Conservation (phyloP, 2,113 vertebrate genomes). For the Catharus bicknelli region DNA sequence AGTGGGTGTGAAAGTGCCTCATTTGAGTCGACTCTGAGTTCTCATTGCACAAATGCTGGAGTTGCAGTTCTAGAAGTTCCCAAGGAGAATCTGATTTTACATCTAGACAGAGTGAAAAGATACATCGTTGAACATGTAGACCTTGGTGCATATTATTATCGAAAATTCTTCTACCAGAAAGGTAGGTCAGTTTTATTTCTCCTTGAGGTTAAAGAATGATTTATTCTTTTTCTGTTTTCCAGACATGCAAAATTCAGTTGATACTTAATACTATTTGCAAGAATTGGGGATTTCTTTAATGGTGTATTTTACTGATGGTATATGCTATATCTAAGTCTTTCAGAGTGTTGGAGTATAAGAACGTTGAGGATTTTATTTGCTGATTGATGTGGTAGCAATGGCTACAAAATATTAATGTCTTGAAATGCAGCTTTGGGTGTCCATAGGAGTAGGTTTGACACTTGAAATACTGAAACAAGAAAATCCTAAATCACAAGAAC, state of each 20-base stretch:
- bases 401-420: background rate
- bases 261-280: background rate
- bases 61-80: constrained; percentile 92
- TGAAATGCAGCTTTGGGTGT: background rate
- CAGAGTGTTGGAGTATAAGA: background rate
- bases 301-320: background rate
- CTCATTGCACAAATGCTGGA: constrained; percentile 93
- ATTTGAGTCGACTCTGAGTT: constrained; percentile 87
- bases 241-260: background rate
- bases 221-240: background rate
- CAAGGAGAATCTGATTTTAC: constrained; percentile 85
- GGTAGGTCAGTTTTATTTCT: constrained; percentile 75
- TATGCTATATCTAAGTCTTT: background rate
- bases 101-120: constrained; percentile 88
- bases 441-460: background rate
- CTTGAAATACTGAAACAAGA: background rate
- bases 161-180: constrained; percentile 92
- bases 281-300: background rate
- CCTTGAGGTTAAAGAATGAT: background rate
- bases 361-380: background rate
- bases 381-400: background rate
- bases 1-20: constrained; percentile 83
- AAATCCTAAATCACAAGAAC: background rate
- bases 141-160: constrained; percentile 91
- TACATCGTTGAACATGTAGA: constrained; percentile 95